These are phyloP conservation scores for Epistrophella euchroma DNA, from an alignment of 2,888 invertebrate species.

Conservation along the genomic window DNA sequence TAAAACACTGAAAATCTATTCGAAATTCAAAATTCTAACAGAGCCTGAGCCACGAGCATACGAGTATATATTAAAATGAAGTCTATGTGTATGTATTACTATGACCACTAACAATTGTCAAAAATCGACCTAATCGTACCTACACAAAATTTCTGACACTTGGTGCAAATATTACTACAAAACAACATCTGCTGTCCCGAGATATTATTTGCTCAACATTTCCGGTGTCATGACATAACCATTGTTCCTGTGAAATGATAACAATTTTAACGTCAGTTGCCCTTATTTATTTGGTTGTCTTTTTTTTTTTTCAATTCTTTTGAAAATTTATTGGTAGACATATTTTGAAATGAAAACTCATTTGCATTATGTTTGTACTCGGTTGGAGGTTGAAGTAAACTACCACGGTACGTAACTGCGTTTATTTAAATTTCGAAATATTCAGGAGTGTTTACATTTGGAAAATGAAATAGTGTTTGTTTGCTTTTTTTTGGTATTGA, in stretches of 20 bases:
- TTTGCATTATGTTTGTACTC: conserved; percentile 51
- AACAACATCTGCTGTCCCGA: conserved; percentile 47
- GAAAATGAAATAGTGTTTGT: conserved; percentile 24
- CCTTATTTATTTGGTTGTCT: conserved; percentile 61
- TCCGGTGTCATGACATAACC: conserved; percentile 55
- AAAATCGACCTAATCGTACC: conserved; percentile 59
- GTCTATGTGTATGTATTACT: not conserved
- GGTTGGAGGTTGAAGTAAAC: conserved; percentile 14
- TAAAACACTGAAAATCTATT: not conserved
- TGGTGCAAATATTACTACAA: conserved; percentile 39
- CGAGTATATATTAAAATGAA: conserved; percentile 12
- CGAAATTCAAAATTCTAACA: not conserved
- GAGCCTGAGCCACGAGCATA: not conserved
- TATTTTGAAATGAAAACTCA: conserved; percentile 60
- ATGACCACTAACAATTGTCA: conserved; percentile 55
- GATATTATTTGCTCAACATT: conserved; percentile 40
- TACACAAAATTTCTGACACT: conserved; percentile 46
- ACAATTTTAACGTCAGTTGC: conserved; percentile 65
- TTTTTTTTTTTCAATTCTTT: conserved; percentile 27
- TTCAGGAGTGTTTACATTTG: conserved; percentile 47
- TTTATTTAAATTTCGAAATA: conserved; percentile 56
- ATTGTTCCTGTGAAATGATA: conserved; percentile 60
- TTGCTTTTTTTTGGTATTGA: not conserved
- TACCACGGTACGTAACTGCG: conserved; percentile 26
- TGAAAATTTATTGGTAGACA: conserved; percentile 61